Percentiles rank a stretch among this genome's conserved stretches.
Conservation (phyloP, 2,888 invertebrate species). For the Hedya salicella region DNA sequence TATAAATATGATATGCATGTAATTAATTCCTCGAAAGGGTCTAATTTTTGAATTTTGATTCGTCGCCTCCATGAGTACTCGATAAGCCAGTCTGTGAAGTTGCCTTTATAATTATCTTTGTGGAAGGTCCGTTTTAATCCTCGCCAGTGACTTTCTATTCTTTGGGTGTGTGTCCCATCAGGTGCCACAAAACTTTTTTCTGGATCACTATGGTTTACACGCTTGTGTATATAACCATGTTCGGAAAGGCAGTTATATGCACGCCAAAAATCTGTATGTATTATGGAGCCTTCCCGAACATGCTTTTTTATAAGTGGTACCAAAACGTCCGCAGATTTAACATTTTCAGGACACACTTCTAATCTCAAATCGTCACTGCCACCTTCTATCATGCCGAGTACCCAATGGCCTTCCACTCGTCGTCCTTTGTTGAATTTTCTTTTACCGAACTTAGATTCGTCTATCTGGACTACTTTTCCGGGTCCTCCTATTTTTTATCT, state of each 20-base stretch:
- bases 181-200: slow-evolving; percentile 40
- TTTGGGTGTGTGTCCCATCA: slow-evolving; percentile 40
- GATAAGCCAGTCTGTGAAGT: neutral
- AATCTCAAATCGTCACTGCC: slow-evolving; percentile 42
- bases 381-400: slow-evolving; percentile 18
- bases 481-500: neutral
- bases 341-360: slow-evolving; percentile 45
- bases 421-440: slow-evolving; percentile 19
- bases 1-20: neutral
- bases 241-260: slow-evolving; percentile 42
- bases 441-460: slow-evolving; percentile 23
- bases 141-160: slow-evolving; percentile 11
- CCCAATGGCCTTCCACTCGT: slow-evolving; percentile 15
- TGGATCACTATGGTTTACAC: slow-evolving; percentile 46
- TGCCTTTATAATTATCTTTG: neutral
- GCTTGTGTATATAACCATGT: slow-evolving; percentile 45
- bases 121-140: neutral
- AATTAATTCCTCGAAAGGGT: neutral
- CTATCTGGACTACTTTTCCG: slow-evolving; percentile 14
- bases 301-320: slow-evolving; percentile 47
- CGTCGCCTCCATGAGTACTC: neutral
- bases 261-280: slow-evolving; percentile 46
- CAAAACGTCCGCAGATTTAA: slow-evolving; percentile 37
- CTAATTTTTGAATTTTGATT: neutral
- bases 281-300: slow-evolving; percentile 45